These are phyloP conservation scores for Trichonephila inaurata DNA, from an alignment of 1,140 invertebrate species.

Conservation along the genomic window DNA sequence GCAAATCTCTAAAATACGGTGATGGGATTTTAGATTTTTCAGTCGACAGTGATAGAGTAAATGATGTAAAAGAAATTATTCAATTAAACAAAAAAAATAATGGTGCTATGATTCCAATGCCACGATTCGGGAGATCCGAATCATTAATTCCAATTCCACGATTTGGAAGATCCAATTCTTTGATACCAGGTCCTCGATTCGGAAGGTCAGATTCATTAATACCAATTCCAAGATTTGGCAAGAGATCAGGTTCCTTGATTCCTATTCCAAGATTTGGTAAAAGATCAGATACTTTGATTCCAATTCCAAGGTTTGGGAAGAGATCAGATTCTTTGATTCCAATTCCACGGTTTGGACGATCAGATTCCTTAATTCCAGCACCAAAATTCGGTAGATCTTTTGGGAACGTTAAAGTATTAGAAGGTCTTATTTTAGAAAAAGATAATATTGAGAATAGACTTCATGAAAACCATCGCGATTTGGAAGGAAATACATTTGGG, in stretches of 20 bases:
- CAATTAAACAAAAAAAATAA: background rate
- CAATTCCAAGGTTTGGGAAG: background rate
- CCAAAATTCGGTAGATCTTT: conserved; percentile 5
- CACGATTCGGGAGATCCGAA: conserved; percentile 12
- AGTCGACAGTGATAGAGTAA: background rate
- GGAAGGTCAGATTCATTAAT: conserved; percentile 7
- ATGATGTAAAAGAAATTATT: background rate
- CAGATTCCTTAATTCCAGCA: background rate
- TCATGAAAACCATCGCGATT: too few species aligned
- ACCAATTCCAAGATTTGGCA: background rate
- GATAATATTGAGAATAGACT: background rate
- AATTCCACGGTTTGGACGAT: background rate
- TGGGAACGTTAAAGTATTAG: too few species aligned
- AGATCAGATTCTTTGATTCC: conserved; percentile 33
- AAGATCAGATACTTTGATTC: conserved; percentile 28
- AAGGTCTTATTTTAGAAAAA: too few species aligned
- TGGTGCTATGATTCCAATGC: background rate
- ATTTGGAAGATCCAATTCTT: conserved; percentile 20
- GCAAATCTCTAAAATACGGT: background rate
- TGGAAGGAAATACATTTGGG: too few species aligned
- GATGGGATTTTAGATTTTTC: background rate
- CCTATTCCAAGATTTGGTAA: conserved; percentile 12
- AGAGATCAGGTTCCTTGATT: conserved; percentile 2
- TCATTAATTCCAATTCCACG: conserved; percentile 4
- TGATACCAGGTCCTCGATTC: background rate